A percentile compares a stretch with the other conserved stretches of the same genome.
phyloP scores from a whole-genome alignment of 2,797 vertebrate species.

The Helostoma temminkii region DNA sequence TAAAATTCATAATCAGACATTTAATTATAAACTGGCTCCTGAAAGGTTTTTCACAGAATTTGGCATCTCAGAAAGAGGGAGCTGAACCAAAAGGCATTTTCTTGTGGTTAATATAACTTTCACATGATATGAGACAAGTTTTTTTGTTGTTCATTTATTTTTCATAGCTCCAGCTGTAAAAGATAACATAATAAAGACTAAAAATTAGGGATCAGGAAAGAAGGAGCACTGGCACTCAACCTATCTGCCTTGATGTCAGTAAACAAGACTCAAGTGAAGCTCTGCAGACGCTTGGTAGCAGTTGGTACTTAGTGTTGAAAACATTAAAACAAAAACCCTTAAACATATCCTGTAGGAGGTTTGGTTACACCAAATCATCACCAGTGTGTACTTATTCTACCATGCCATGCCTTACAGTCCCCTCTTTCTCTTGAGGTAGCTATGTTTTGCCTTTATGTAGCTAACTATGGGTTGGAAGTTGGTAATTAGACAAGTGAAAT shows the following conservation, averaged over 20 bases:
- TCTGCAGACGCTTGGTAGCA: background rate
- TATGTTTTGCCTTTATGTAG: background rate
- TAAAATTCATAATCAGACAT: slow-evolving; percentile 1
- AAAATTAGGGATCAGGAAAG: background rate
- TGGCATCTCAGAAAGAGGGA: background rate
- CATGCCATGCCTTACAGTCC: too few relatives aligned
- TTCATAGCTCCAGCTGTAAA: background rate
- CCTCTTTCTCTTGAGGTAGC: background rate
- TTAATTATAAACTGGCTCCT: too few relatives aligned
- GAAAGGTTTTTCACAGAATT: background rate
- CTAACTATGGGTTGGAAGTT: background rate
- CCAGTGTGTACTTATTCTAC: too few relatives aligned
- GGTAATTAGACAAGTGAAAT: background rate
- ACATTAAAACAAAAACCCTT: background rate
- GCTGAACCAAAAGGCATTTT: background rate
- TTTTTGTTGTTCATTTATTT: background rate
- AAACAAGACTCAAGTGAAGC: background rate
- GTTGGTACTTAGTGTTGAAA: too few relatives aligned
- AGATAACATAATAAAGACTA: background rate
- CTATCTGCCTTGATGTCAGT: background rate
- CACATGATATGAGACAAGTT: too few relatives aligned
- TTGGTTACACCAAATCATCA: background rate
- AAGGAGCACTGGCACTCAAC: background rate
- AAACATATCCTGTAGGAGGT: background rate
- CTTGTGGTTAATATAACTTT: too few relatives aligned